These are phyloP conservation scores for Ischnus inquisitorius DNA, from an alignment of 2,888 invertebrate species.

Conservation along the genomic window DNA sequence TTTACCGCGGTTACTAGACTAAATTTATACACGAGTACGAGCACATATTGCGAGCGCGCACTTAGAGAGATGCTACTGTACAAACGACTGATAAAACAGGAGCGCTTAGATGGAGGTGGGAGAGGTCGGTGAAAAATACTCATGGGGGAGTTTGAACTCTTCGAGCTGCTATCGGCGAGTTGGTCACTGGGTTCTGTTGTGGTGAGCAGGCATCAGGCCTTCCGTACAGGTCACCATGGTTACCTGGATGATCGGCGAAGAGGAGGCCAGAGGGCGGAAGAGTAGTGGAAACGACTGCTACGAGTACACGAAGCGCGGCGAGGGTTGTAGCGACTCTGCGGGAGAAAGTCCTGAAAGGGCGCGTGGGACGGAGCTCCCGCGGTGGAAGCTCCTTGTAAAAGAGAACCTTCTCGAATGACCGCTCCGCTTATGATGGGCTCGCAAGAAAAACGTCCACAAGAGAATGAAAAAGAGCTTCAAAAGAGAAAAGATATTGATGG, in stretches of 20 bases:
- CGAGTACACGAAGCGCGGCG: constrained; percentile 15
- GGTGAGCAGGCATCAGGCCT: constrained; percentile 18
- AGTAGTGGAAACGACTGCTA: constrained; percentile 9
- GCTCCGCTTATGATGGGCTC: background rate
- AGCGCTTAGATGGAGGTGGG: no score
- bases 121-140: constrained; percentile 23
- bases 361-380: constrained; percentile 1
- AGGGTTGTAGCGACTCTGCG: background rate
- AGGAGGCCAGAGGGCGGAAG: background rate
- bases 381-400: constrained; percentile 6
- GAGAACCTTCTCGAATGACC: background rate
- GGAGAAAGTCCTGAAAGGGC: constrained; percentile 1
- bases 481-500: background rate
- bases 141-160: constrained; percentile 36
- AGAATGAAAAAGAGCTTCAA: background rate
- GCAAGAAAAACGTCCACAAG: background rate
- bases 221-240: constrained; percentile 58
- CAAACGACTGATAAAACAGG: constrained; percentile 25
- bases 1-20: no score
- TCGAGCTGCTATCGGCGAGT: constrained; percentile 41
- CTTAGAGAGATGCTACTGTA: no score
- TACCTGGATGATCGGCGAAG: constrained; percentile 52
- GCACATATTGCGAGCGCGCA: no score
- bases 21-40: no score
- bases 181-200: constrained; percentile 36